These are phyloP conservation scores for Chrysomallon squamiferum DNA, from an alignment of 1,140 invertebrate genomes.

Conservation along the genomic window DNA sequence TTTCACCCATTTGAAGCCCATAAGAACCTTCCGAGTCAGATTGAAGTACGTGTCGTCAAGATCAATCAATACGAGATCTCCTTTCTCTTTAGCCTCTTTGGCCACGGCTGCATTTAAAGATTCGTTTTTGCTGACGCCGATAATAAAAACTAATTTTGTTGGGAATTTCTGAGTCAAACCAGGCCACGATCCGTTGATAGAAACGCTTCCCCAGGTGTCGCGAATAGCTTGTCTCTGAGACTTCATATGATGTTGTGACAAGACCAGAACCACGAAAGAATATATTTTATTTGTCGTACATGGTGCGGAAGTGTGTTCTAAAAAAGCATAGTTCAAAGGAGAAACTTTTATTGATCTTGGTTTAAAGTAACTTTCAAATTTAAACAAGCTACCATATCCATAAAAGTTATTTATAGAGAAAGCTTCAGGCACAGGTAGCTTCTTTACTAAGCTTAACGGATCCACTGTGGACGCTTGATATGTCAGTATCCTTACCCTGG, in stretches of 20 bases:
- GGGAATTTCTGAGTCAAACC: neutral
- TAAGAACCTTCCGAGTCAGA: constrained; percentile 85
- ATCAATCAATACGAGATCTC: constrained; percentile 79
- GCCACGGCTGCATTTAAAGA: neutral
- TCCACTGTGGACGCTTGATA: too few relatives aligned
- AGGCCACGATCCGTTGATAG: neutral
- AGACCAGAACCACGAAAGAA: neutral
- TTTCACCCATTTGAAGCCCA: constrained; percentile 79
- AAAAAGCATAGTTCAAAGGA: too few relatives aligned
- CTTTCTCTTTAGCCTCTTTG: constrained; percentile 47
- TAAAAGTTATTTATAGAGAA: too few relatives aligned
- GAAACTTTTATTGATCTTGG: too few relatives aligned
- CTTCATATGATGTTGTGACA: neutral
- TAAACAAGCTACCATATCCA: too few relatives aligned
- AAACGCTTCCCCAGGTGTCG: neutral
- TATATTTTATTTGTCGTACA: too few relatives aligned
- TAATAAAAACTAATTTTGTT: neutral
- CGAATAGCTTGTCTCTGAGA: neutral
- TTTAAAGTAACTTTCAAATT: too few relatives aligned
- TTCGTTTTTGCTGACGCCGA: neutral
- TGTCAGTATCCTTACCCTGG: too few relatives aligned
- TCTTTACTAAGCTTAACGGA: too few relatives aligned
- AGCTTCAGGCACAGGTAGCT: too few relatives aligned
- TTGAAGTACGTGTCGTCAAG: constrained; percentile 82
- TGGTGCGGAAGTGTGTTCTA: too few relatives aligned